These are phyloP conservation scores for Thysanoteuthis rhombus DNA, from an alignment of 2,888 invertebrate genomes.

Conservation along the genomic window DNA sequence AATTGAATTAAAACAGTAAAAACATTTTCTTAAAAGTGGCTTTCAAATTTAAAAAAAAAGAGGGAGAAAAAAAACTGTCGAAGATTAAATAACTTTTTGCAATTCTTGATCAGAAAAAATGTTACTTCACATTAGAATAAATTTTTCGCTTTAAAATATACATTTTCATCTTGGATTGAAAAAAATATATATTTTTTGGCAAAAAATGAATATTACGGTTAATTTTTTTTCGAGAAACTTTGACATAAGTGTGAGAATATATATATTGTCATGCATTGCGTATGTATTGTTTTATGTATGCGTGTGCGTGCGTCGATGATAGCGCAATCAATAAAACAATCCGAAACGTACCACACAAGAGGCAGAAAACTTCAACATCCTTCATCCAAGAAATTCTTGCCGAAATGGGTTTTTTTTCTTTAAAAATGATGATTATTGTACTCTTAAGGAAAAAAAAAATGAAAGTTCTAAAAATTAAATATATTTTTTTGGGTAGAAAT, in stretches of 20 bases:
- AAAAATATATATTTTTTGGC: background rate
- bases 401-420: background rate
- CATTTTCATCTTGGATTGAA: too few species aligned
- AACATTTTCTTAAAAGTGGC: too few species aligned
- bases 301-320: background rate
- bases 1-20: too few species aligned
- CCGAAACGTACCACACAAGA: background rate
- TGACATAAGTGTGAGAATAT: background rate
- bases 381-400: background rate
- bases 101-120: too few species aligned
- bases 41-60: too few species aligned
- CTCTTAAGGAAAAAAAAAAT: background rate
- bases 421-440: background rate
- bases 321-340: background rate
- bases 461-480: background rate
- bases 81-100: too few species aligned
- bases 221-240: background rate
- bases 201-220: too few species aligned
- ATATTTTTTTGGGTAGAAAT: background rate
- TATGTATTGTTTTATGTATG: background rate
- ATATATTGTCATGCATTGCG: background rate
- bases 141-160: too few species aligned
- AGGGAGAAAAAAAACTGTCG: too few species aligned
- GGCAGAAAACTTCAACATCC: background rate
- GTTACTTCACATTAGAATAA: too few species aligned